phyloP scores from a whole-genome alignment of 2,888 invertebrate species.

The Microchrysa polita region DNA sequence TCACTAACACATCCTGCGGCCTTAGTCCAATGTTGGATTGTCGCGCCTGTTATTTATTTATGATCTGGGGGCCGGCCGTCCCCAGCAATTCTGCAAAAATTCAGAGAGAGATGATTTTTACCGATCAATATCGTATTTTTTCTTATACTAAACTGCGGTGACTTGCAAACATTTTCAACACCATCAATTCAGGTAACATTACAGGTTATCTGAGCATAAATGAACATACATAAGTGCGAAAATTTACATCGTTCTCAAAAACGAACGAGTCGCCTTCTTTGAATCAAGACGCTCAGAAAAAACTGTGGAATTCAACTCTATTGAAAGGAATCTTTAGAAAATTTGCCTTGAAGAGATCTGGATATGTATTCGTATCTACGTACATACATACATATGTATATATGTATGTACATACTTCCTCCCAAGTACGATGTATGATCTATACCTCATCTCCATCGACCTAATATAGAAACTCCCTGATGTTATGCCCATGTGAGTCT shows the following conservation, averaged over 20 bases:
- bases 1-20: too few relatives aligned
- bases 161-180: background rate
- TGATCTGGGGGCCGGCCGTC: too few relatives aligned
- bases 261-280: background rate
- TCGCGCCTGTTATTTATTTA: too few relatives aligned
- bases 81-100: too few relatives aligned
- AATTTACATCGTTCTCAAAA: background rate
- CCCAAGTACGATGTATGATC: too few relatives aligned
- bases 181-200: background rate
- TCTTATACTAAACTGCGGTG: too few relatives aligned
- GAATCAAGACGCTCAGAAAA: background rate
- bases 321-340: background rate
- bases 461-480: slow-evolving; percentile 5
- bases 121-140: too few relatives aligned
- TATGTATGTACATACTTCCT: too few relatives aligned
- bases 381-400: too few relatives aligned
- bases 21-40: too few relatives aligned
- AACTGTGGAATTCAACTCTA: background rate
- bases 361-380: background rate
- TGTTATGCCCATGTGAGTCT: background rate
- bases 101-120: too few relatives aligned
- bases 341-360: background rate
- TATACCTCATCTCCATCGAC: background rate
- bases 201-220: background rate
- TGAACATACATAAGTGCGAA: too few relatives aligned